A percentile compares a stretch with the other conserved stretches of the same genome.
Evolutionary conservation across 2,888 invertebrate species (phyloP).

Genomic region (Octonoba sinensis): DNA sequence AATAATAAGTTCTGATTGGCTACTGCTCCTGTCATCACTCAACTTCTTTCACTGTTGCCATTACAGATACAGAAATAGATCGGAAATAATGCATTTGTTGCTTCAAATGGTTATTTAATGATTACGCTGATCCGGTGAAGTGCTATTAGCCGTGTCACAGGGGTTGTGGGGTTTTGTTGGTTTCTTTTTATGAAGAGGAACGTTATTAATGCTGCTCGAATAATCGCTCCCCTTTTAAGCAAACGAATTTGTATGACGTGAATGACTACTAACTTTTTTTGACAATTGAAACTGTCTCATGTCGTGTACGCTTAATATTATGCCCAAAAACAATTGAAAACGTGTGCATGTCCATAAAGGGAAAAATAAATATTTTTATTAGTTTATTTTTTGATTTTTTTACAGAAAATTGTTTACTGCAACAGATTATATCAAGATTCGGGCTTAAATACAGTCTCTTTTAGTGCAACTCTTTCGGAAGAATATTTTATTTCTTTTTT

Average conservation of each 20-base stretch:
- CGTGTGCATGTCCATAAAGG: no score
- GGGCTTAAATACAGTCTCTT: no score
- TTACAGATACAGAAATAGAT: conserved; percentile 47
- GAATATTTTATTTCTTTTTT: no score
- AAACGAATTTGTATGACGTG: conserved; percentile 12
- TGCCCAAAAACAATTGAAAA: no score
- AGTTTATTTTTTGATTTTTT: no score
- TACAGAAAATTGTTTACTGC: no score
- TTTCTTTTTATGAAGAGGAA: conserved; percentile 6
- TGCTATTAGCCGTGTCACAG: conserved; percentile 42
- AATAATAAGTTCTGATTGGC: conserved; percentile 40
- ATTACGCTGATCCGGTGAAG: conserved; percentile 35
- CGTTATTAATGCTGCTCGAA: conserved; percentile 36
- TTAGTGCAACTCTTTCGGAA: no score
- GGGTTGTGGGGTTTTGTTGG: conserved; percentile 1
- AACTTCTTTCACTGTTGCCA: conserved; percentile 14
- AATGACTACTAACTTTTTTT: conserved; percentile 9
- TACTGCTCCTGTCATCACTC: conserved; percentile 14
- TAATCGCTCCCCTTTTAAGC: conserved; percentile 29
- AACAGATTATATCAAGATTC: no score
- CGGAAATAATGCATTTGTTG: conserved; percentile 56
- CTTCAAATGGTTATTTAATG: conserved; percentile 63
- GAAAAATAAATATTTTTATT: no score
- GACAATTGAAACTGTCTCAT: no score
- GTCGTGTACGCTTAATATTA: no score